These are phyloP conservation scores for Istiophorus platypterus DNA, from an alignment of 2,113 vertebrate species.

Conservation along the genomic window DNA sequence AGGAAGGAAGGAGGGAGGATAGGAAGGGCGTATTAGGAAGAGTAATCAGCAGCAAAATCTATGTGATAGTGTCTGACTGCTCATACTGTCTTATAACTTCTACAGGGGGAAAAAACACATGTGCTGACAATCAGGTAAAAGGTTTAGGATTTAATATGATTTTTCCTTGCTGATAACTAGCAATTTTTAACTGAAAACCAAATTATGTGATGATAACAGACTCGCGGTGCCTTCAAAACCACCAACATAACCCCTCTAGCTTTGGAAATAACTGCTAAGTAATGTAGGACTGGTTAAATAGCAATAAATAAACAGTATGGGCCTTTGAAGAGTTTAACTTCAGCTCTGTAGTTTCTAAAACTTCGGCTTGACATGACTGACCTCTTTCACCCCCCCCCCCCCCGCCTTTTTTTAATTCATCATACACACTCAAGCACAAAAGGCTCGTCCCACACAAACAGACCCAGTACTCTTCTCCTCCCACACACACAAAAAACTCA, in stretches of 20 bases:
- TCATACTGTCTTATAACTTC: slow-evolving; percentile 28
- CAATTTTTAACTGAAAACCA: background rate
- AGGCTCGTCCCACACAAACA: slow-evolving; percentile 49
- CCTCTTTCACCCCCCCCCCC: slow-evolving; percentile 40
- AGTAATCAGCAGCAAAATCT: slow-evolving; percentile 50
- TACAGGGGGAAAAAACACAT: background rate
- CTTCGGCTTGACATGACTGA: slow-evolving; percentile 35
- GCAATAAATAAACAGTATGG: slow-evolving; percentile 35
- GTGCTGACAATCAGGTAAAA: background rate
- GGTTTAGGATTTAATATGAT: background rate
- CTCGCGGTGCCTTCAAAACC: background rate
- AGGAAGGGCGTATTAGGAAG: slow-evolving; percentile 59
- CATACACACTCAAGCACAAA: slow-evolving; percentile 47
- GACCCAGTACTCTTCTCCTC: slow-evolving; percentile 39
- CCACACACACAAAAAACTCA: slow-evolving; percentile 48
- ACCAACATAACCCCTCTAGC: background rate
- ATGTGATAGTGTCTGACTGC: slow-evolving; percentile 32
- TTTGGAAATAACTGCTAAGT: background rate
- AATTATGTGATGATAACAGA: background rate
- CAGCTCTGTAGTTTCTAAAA: slow-evolving; percentile 33
- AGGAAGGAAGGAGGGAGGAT: slow-evolving; percentile 40
- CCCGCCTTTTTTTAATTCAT: slow-evolving; percentile 36
- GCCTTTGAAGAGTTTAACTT: slow-evolving; percentile 54
- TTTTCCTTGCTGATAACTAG: background rate
- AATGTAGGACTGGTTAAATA: background rate